Base-by-base conservation (phyloP, 2,888 invertebrate species). In the Troides helena region DNA sequence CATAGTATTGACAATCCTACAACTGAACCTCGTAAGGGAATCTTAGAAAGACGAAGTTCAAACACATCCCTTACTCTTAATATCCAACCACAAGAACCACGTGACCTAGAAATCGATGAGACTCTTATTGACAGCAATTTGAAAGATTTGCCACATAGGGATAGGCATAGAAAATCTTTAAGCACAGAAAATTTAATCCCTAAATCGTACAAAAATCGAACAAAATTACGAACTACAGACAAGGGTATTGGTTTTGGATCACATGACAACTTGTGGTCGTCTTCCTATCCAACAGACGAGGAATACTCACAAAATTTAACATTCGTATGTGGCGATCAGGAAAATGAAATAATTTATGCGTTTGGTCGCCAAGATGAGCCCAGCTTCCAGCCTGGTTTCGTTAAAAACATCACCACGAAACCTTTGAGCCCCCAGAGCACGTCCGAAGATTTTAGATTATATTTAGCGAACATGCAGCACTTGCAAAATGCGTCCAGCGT, bases 1-100 rank as follows among this genome's bases (percentile, higher is more conserved):
- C 85, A 86, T 58, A 93, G 93, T 66, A 93, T 93, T 62, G 93
- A 93, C 43, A 89, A 86, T 21, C 57, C 67, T 8, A 74, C 80
- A 0, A 71, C 77, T 0, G 92, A 92, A 76, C 87, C 85, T 0
- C 82, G 84, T 0, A 96, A 95, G 78, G 95, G 96, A 18, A 92
- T 96, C 64, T 83, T 96, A 63, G 96, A 96, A 79, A 93, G 97
- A 73, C 93, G 97, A 46, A 97, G 97, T 60, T 97, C 97, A 0
- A 97, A 96, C 80, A 97, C 97, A 0, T 97, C 97, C 65, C 87
- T 97, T 12, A 97, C 97, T 0, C 93, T 97, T 1, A 93, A 93
- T 71, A 88, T 93, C 57, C 89, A 88, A 70, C 86, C 88, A 0
- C 86, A 88, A 62, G 92, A 93, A 67, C 93, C 92, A 0, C 83